Evolutionary conservation across 2,113 vertebrate species (phyloP).

Genomic region (Pholis gunnellus): DNA sequence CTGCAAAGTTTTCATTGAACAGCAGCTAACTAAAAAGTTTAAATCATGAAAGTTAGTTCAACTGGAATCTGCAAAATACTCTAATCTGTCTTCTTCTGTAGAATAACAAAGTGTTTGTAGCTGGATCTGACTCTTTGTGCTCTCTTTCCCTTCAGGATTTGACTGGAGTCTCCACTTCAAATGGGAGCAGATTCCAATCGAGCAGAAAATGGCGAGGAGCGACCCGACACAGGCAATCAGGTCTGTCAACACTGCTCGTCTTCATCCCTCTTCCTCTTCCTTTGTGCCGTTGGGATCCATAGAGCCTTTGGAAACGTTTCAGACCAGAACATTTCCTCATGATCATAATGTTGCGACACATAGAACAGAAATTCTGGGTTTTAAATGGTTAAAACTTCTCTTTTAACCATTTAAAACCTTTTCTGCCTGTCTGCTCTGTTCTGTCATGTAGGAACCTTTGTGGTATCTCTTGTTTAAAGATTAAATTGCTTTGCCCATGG

Average conservation of each 20-base stretch:
- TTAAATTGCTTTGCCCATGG: not conserved
- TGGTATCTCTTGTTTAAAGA: not conserved
- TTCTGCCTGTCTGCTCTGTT: not conserved
- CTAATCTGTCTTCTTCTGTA: not conserved
- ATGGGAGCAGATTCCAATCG: slow-evolving; percentile 99
- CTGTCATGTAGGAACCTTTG: not conserved
- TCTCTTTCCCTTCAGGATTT: slow-evolving; percentile 86
- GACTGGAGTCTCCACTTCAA: slow-evolving; percentile 99
- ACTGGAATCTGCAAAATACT: not conserved
- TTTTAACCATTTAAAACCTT: not conserved
- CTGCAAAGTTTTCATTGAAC: not conserved
- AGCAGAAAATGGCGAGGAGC: slow-evolving; percentile 96
- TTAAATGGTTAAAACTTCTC: no score
- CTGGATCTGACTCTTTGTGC: not conserved
- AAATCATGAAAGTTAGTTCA: not conserved
- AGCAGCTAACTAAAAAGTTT: not conserved
- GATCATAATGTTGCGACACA: not conserved
- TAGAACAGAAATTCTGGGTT: no score
- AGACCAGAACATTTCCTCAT: not conserved
- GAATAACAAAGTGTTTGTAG: not conserved
- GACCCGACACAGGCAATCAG: slow-evolving; percentile 96
- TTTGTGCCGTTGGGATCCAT: no score
- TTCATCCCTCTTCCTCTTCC: not conserved
- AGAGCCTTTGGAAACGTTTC: not conserved
- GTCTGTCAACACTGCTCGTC: slow-evolving; percentile 28